Evolutionary conservation across 2,888 invertebrate species (phyloP).

Genomic region (Erynnis tages): DNA sequence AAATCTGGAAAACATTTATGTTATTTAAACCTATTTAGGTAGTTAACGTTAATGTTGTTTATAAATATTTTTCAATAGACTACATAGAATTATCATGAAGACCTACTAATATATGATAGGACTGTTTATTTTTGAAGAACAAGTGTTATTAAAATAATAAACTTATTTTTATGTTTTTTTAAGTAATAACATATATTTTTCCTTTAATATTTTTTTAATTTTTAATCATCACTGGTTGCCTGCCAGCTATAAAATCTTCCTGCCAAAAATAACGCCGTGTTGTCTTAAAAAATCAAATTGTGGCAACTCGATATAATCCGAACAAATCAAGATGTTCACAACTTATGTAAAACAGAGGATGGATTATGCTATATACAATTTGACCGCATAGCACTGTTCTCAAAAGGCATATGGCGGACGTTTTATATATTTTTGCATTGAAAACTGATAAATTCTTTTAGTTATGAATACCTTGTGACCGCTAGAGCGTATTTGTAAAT

Average conservation of each 20-base stretch:
- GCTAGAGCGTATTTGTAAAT: conserved; percentile 78
- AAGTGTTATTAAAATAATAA: too few species aligned
- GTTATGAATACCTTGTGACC: conserved; percentile 81
- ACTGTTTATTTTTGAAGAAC: too few species aligned
- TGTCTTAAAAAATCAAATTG: conserved; percentile 51
- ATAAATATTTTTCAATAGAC: too few species aligned
- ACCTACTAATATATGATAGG: too few species aligned
- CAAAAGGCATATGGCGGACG: conserved; percentile 82
- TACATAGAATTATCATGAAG: too few species aligned
- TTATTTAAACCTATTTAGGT: too few species aligned
- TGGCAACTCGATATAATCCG: conserved; percentile 70
- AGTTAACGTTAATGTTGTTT: too few species aligned
- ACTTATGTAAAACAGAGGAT: conserved; percentile 25
- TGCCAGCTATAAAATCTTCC: conserved; percentile 17
- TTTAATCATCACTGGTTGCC: neutral
- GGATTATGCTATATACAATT: conserved; percentile 38
- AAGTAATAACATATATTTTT: neutral
- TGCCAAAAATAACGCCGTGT: conserved; percentile 52
- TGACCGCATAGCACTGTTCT: conserved; percentile 62
- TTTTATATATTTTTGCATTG: conserved; percentile 82
- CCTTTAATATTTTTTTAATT: neutral
- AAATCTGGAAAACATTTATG: too few species aligned
- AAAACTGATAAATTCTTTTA: conserved; percentile 82
- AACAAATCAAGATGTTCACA: conserved; percentile 43
- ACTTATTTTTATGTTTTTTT: neutral